A percentile compares a stretch with the other conserved stretches of the same genome.
phyloP scores from a whole-genome alignment of 2,113 vertebrate genomes.

The Odocoileus virginianus region DNA sequence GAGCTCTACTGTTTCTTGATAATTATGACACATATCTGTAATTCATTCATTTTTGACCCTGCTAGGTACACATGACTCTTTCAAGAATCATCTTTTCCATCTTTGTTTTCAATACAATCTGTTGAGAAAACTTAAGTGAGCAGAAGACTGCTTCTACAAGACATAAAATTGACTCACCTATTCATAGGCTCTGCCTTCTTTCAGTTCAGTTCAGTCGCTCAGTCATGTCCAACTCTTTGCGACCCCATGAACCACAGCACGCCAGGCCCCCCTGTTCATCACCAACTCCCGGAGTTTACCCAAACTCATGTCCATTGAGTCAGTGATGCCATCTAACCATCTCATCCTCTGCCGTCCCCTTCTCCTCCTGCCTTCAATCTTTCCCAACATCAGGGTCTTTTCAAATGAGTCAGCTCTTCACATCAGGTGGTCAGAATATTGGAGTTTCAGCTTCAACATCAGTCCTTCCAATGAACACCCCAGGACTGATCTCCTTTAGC shows the following conservation, averaged over 20 bases:
- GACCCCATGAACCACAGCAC: background rate
- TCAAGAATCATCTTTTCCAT: background rate
- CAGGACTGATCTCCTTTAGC: background rate
- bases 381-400: background rate
- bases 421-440: background rate
- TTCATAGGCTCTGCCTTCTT: background rate
- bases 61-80: background rate
- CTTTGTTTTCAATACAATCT: background rate
- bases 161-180: background rate
- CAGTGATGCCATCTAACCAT: background rate
- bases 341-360: background rate
- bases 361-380: background rate
- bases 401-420: background rate
- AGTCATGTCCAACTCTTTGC: background rate
- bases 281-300: background rate
- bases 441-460: background rate
- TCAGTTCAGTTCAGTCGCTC: background rate
- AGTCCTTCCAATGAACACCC: background rate
- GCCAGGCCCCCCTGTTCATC: background rate
- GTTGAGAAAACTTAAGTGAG: background rate
- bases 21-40: background rate
- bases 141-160: background rate
- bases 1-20: background rate
- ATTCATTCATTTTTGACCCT: background rate
- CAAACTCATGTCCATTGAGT: background rate